Percentiles rank a stretch among this genome's conserved stretches.
phyloP scores from a whole-genome alignment of 2,797 vertebrate species.

The Scolopax bukidnonensis region DNA sequence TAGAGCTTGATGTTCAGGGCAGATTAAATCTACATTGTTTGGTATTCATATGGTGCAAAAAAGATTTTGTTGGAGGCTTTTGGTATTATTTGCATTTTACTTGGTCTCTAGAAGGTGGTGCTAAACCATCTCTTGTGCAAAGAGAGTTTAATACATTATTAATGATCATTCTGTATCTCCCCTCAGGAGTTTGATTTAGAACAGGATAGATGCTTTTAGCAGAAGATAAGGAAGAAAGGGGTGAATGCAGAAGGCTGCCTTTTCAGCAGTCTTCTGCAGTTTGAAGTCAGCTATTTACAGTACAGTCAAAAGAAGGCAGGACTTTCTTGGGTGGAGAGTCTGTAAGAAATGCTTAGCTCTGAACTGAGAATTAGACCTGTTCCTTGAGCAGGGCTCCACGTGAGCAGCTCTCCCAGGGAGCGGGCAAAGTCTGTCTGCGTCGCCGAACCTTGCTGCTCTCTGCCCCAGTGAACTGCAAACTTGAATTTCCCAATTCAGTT shows the following conservation, averaged over 20 bases:
- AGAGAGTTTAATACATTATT: background rate
- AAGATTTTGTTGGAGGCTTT: background rate
- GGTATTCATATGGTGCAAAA: background rate
- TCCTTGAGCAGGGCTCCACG: background rate
- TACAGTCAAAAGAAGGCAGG: background rate
- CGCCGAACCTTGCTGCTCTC: background rate
- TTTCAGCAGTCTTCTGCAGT: background rate
- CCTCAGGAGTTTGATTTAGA: background rate
- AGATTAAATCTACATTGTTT: background rate
- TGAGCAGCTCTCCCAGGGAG: background rate
- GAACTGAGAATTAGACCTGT: background rate
- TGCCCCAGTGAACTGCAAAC: background rate
- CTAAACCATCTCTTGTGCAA: background rate
- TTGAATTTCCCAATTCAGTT: background rate
- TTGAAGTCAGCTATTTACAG: background rate
- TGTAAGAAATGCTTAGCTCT: background rate
- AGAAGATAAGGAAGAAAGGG: background rate
- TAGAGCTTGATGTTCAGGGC: background rate
- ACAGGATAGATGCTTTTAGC: background rate
- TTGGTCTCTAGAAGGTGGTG: background rate
- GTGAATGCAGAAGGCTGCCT: background rate
- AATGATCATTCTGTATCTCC: background rate
- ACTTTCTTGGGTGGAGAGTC: background rate
- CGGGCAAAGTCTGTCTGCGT: accelerated
- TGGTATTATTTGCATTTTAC: background rate